Evolutionary conservation across 2,888 invertebrate genomes (phyloP).

Genomic region (Coecobrya sp.): DNA sequence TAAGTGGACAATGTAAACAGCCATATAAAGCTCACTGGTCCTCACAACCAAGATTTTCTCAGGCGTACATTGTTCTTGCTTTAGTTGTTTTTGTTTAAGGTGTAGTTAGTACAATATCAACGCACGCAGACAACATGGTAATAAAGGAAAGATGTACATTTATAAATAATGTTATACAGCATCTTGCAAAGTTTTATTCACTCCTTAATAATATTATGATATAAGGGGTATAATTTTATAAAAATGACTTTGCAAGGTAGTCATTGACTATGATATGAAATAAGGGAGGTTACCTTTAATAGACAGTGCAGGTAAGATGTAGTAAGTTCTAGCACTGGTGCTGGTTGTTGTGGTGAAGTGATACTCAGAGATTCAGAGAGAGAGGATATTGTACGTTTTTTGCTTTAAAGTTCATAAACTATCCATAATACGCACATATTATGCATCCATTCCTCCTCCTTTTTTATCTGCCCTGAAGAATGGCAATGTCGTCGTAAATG

Average conservation of each 20-base stretch:
- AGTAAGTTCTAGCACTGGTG: background rate
- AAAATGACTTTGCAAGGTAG: constrained; percentile 83
- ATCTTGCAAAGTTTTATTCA: constrained; percentile 61
- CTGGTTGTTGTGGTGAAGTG: constrained; percentile 1
- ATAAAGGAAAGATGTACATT: background rate
- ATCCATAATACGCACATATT: background rate
- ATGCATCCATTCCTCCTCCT: constrained; percentile 35
- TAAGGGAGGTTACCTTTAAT: constrained; percentile 80
- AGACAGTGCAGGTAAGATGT: constrained; percentile 43
- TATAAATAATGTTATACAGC: background rate
- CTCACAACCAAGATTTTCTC: background rate
- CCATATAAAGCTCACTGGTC: background rate
- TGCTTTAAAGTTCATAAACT: constrained; percentile 20
- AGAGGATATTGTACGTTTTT: constrained; percentile 50
- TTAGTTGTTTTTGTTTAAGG: background rate
- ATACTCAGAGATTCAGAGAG: constrained; percentile 29
- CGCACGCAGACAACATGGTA: background rate
- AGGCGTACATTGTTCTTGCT: background rate
- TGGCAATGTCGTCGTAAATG: constrained; percentile 32
- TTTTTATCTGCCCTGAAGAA: constrained; percentile 27
- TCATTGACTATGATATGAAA: constrained; percentile 79
- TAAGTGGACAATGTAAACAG: background rate
- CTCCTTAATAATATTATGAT: constrained; percentile 17
- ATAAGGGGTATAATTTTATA: constrained; percentile 39
- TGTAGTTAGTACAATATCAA: background rate